Percentiles rank a stretch among this genome's conserved stretches.
These are phyloP conservation scores for Brachionus koreanus DNA, from an alignment of 1,140 invertebrate species.

Conservation along the genomic window DNA sequence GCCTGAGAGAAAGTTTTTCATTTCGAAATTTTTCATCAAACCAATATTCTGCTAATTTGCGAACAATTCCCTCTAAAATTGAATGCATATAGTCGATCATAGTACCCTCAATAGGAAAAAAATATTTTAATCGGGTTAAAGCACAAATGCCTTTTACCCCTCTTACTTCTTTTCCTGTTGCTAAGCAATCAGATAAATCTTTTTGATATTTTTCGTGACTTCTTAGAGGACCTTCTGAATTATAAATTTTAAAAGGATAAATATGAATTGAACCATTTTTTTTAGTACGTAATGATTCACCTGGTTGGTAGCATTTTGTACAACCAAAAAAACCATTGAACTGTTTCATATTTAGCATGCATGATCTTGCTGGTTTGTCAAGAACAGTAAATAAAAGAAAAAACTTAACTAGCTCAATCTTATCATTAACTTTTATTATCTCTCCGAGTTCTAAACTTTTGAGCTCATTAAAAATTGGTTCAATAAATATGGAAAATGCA, in stretches of 20 bases:
- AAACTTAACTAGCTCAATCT: too few relatives aligned
- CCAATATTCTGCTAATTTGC: too few relatives aligned
- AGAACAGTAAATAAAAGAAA: too few relatives aligned
- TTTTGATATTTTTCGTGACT: background rate
- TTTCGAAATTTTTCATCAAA: slow-evolving; percentile 4
- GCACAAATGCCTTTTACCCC: background rate
- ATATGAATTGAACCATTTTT: background rate
- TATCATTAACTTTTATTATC: too few relatives aligned
- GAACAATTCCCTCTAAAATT: too few relatives aligned
- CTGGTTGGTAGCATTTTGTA: background rate
- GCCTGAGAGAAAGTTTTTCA: background rate
- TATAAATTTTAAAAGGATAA: background rate
- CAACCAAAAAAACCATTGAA: background rate
- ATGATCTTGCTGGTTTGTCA: too few relatives aligned
- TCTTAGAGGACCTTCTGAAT: background rate
- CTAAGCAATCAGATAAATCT: background rate
- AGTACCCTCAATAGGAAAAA: background rate
- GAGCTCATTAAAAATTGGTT: too few relatives aligned
- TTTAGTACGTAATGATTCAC: background rate
- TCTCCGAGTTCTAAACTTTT: too few relatives aligned
- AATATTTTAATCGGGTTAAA: background rate
- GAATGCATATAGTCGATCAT: background rate
- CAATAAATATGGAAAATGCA: too few relatives aligned
- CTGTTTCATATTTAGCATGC: too few relatives aligned
- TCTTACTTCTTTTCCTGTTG: background rate